Evolutionary conservation across 2,888 invertebrate species (phyloP), one percentile per base, ranked within the genome.

Genomic region (Aricia artaxerxes): DNA sequence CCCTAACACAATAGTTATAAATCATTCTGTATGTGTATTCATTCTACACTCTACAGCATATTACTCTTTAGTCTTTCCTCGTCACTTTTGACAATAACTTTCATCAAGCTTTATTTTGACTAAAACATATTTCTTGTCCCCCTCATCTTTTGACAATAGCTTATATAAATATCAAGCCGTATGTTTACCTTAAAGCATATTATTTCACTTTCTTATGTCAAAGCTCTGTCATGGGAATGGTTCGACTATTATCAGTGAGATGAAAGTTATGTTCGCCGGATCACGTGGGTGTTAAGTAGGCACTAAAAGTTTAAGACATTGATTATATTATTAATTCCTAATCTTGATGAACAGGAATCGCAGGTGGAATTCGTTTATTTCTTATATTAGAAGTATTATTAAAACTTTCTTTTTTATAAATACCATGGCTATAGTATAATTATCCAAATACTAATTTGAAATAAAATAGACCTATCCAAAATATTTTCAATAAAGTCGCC

Each of bases 241-340:
- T 69, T 69, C 13, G 6, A 9, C 69, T 38, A 69, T 35, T 69
- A 69, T 31, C 64, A 69, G 13, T 69, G 13, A 69, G 69, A 69
- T 38, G 35, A 35, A 69, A 69, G 38, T 69, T 35, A 69, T 69
- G 35, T 1, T 38, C 38, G 9, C 35, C 16, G 69, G 69, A 69
- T 38, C 35, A 5, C 69, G 69, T 69, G 35, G 69, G 69, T 13
- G 69, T 35, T 69, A 13, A 38, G 35, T 38, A 35, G 69, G 69
- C 69, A 69, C 1, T 69, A 60, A 78, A 78, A 69, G 49, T 49
- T 78, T 13, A n/a, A 78, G 44, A 78, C 69, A 49, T 31, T 78
- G 49, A 49, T 78, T 64, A 69, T 38, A 69, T 35, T 69, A 69
- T 69, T 69, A 69, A 69, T 69, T 69, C 69, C 69, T 69, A 38